phyloP scores from a whole-genome alignment of 2,888 invertebrate species.

The Parnassius mnemosyne region DNA sequence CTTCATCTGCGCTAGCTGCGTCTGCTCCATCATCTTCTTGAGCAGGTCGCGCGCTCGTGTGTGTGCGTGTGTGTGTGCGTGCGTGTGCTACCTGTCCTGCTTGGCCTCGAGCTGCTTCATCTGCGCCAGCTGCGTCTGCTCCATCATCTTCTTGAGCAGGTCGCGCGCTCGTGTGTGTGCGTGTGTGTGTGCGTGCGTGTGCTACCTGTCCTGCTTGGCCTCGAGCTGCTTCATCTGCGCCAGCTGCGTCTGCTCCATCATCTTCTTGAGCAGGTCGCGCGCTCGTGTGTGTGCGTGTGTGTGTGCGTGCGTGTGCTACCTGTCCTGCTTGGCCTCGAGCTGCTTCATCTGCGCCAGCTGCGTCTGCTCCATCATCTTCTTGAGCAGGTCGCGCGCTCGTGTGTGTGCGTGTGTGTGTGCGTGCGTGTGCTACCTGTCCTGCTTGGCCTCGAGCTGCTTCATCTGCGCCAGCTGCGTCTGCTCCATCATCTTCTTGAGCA shows the following conservation, averaged over 20 bases:
- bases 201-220: not conserved
- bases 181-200: not conserved
- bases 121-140: conserved; percentile 89
- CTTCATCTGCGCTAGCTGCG: conserved; percentile 92
- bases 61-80: conserved; percentile 63
- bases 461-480: conserved; percentile 90
- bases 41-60: conserved; percentile 87
- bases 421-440: conserved; percentile 83
- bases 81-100: conserved; percentile 85
- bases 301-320: not conserved
- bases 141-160: conserved; percentile 88
- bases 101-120: conserved; percentile 94
- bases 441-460: conserved; percentile 93
- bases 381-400: conserved; percentile 85
- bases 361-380: conserved; percentile 89
- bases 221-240: conserved; percentile 1
- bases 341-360: conserved; percentile 94
- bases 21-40: conserved; percentile 88
- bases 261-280: not conserved
- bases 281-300: not conserved
- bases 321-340: conserved; percentile 90
- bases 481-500: conserved; percentile 89
- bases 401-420: conserved; percentile 85
- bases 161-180: conserved; percentile 85
- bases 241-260: not conserved